These are phyloP conservation scores for Acrocephalus arundinaceus DNA, from an alignment of 2,113 vertebrate genomes.

Conservation along the genomic window DNA sequence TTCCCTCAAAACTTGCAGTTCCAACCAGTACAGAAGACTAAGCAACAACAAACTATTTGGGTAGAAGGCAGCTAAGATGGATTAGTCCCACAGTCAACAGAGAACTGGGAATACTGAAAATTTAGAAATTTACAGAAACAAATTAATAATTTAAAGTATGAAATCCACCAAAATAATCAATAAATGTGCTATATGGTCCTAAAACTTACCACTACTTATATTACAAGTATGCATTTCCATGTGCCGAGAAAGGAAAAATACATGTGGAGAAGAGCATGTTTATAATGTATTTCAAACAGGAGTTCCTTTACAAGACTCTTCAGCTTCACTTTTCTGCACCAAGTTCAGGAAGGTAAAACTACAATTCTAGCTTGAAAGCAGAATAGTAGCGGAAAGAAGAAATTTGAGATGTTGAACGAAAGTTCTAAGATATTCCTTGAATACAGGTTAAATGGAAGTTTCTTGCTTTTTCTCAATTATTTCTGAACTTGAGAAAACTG, in stretches of 20 bases:
- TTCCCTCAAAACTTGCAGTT: not conserved
- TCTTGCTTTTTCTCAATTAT: not conserved
- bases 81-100: not conserved
- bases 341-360: not conserved
- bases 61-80: not conserved
- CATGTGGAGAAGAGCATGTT: rapidly evolving
- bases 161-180: not conserved
- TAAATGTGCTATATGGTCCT: not conserved
- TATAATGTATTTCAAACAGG: not conserved
- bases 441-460: not conserved
- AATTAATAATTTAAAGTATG: not conserved
- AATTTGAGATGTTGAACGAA: not conserved
- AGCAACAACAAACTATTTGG: not conserved
- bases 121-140: not conserved
- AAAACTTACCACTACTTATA: not conserved
- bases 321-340: not conserved
- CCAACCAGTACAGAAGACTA: not conserved
- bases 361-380: not conserved
- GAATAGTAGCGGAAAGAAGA: not conserved
- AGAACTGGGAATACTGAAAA: not conserved
- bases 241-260: not conserved
- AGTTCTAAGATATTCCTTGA: not conserved
- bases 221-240: not conserved
- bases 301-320: not conserved
- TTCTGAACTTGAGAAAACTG: not conserved